Evolutionary conservation across 2,797 vertebrate genomes (phyloP).

Genomic region (Scleropages formosus): DNA sequence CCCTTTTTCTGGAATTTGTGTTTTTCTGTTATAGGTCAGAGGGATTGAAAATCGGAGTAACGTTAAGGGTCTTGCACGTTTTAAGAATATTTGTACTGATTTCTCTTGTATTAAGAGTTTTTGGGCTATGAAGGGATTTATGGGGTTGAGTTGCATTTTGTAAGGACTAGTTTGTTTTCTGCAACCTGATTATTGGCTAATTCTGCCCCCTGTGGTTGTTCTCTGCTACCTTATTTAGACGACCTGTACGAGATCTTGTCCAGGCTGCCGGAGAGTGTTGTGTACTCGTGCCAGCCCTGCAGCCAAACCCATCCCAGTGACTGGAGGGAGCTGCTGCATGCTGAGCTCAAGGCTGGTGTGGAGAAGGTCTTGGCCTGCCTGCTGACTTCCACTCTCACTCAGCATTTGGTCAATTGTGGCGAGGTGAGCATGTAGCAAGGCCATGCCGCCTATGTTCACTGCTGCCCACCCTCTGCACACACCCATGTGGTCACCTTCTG

Average conservation of each 20-base stretch:
- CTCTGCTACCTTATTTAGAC: slow-evolving; percentile 59
- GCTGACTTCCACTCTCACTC: slow-evolving; percentile 74
- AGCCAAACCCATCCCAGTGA: slow-evolving; percentile 70
- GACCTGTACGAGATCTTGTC: slow-evolving; percentile 91
- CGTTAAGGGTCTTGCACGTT: no score
- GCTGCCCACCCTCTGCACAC: background rate
- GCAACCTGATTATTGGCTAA: slow-evolving; percentile 15
- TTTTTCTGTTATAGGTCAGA: no score
- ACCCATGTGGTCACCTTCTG: no score
- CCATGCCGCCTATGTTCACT: background rate
- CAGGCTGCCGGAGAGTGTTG: slow-evolving; percentile 84
- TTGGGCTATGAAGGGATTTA: no score
- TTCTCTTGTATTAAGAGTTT: background rate
- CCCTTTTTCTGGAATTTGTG: no score
- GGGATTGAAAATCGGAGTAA: no score
- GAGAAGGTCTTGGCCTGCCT: slow-evolving; percentile 84
- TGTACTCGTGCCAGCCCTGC: slow-evolving; percentile 85
- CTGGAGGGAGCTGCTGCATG: slow-evolving; percentile 82
- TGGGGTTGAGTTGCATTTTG: background rate
- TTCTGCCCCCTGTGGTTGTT: no score
- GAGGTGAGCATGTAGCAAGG: slow-evolving; percentile 66
- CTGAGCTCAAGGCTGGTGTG: slow-evolving; percentile 79
- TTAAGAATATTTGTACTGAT: background rate
- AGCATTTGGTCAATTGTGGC: slow-evolving; percentile 77
- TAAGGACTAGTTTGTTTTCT: no score